phyloP scores from a whole-genome alignment of 1,140 invertebrate species.

The Drosophila punjabiensis region DNA sequence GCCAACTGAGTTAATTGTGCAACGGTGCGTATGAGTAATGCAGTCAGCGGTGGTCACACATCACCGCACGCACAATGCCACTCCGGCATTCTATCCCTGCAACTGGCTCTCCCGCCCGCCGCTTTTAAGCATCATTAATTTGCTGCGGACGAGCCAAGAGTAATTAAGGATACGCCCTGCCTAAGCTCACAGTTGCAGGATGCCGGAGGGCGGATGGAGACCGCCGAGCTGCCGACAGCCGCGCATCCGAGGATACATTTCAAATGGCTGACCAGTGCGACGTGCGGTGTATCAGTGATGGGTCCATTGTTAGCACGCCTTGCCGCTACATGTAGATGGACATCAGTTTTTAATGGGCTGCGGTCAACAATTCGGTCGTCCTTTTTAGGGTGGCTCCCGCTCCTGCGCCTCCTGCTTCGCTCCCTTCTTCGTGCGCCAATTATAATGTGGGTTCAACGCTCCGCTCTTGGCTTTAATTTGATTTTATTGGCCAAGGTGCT shows the following conservation, averaged over 20 bases:
- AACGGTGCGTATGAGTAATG: conserved; percentile 73
- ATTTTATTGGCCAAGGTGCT: conserved; percentile 76
- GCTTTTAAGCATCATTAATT: conserved; percentile 79
- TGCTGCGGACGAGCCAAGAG: conserved; percentile 61
- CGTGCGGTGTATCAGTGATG: conserved; percentile 27
- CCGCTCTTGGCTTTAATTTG: conserved; percentile 67
- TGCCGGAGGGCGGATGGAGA: conserved; percentile 24
- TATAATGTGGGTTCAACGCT: conserved; percentile 38
- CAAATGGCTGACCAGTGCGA: conserved; percentile 22
- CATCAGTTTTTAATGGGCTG: conserved; percentile 71
- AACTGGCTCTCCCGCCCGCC: conserved; percentile 12
- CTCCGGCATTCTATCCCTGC: conserved; percentile 6
- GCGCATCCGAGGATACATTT: conserved; percentile 42
- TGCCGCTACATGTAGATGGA: conserved; percentile 9
- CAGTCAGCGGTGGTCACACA: conserved; percentile 53
- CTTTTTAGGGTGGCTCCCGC: conserved; percentile 17
- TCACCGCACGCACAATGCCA: conserved; percentile 30
- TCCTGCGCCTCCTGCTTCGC: background rate
- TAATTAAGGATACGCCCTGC: conserved; percentile 63
- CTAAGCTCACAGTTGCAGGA: conserved; percentile 29
- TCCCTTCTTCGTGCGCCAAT: conserved; percentile 7
- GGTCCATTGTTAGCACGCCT: conserved; percentile 46
- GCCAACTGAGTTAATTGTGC: conserved; percentile 66
- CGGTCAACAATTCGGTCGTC: conserved; percentile 55
- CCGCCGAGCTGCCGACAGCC: conserved; percentile 16